Evolutionary conservation across 2,797 vertebrate species (phyloP).

Genomic region (Eutrigla gurnardus): DNA sequence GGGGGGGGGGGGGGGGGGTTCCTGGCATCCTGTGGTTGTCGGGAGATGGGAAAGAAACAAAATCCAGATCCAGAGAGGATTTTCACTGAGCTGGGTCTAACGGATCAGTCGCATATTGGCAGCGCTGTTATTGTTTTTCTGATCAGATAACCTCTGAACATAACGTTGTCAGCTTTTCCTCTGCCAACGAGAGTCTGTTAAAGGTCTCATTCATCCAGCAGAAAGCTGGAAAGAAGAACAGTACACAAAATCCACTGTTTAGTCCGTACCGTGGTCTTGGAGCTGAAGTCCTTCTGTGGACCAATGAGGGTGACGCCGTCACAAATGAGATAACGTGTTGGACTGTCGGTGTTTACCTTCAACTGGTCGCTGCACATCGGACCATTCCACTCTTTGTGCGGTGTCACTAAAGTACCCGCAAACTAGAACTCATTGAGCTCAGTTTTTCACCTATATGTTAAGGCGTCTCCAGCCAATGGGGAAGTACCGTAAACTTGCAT

Average conservation of each 20-base stretch:
- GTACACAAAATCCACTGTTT: too few species aligned
- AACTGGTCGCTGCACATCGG: neutral
- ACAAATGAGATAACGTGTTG: neutral
- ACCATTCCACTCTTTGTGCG: neutral
- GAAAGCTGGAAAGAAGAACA: too few species aligned
- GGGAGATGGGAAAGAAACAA: conserved; percentile 1
- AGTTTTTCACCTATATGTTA: neutral
- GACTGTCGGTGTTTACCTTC: neutral
- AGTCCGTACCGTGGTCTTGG: too few species aligned
- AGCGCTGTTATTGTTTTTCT: conserved; percentile 1
- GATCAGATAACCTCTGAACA: conserved; percentile 22
- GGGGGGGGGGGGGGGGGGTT: too few species aligned
- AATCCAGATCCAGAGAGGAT: conserved; percentile 15
- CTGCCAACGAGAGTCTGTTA: neutral
- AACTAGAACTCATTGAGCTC: neutral
- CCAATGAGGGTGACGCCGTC: neutral
- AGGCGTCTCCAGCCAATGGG: too few species aligned
- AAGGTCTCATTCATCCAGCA: neutral
- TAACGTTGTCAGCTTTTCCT: neutral
- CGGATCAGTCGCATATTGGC: conserved; percentile 3
- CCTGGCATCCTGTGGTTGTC: conserved; percentile 16
- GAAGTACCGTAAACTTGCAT: too few species aligned
- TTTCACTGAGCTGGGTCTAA: conserved; percentile 14
- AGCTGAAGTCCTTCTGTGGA: neutral
- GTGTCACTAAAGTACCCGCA: neutral